These are phyloP conservation scores for Pterocles gutturalis DNA, from an alignment of 2,113 vertebrate genomes.

Conservation along the genomic window DNA sequence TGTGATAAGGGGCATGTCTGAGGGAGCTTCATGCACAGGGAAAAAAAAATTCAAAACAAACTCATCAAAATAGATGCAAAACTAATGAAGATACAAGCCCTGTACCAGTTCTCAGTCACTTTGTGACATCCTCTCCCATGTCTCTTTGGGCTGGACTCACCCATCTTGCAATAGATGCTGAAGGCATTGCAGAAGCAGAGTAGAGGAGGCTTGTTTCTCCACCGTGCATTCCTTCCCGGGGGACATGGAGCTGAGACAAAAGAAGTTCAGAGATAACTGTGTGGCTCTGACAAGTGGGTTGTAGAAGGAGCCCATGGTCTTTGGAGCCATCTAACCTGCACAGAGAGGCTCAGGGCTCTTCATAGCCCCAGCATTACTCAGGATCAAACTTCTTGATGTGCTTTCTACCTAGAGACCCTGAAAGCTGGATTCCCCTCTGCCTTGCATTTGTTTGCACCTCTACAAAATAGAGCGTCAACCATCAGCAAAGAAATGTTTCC, in stretches of 20 bases:
- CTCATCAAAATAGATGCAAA: neutral
- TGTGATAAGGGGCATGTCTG: neutral
- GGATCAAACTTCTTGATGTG: neutral
- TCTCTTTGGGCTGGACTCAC: neutral
- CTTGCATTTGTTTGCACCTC: neutral
- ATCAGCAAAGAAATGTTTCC: neutral
- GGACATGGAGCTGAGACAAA: fast-evolving
- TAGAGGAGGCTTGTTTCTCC: neutral
- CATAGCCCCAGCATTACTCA: neutral
- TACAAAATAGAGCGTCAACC: neutral
- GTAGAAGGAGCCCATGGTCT: neutral
- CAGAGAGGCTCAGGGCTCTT: neutral
- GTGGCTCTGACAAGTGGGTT: neutral
- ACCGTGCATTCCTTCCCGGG: neutral
- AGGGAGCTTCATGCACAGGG: neutral
- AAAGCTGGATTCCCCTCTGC: neutral
- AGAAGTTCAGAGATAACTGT: neutral
- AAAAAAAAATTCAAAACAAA: neutral
- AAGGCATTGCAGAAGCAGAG: neutral
- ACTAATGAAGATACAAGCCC: neutral
- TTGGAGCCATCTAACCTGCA: neutral
- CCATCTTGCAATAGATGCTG: fast-evolving
- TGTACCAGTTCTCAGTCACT: neutral
- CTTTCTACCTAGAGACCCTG: neutral
- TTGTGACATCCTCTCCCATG: neutral